Conservation (phyloP, 2,113 vertebrate genomes). For the Anoura caudifer region DNA sequence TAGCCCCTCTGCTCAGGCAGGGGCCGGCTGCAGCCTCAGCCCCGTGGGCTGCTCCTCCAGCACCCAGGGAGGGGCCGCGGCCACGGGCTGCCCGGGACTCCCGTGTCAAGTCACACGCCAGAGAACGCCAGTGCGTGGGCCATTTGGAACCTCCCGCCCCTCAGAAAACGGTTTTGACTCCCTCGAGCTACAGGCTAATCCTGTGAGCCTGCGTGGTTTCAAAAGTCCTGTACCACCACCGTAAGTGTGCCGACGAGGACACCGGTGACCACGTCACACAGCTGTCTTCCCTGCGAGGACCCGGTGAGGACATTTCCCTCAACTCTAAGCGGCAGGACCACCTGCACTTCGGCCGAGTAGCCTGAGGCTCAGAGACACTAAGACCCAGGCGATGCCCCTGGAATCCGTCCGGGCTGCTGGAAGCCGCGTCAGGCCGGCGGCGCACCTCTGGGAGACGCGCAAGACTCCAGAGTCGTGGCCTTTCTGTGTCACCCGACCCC, state of each 20-base stretch:
- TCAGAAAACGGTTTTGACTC: neutral
- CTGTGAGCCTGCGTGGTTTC: neutral
- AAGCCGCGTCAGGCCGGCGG: neutral
- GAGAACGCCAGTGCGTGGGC: neutral
- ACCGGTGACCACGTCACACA: neutral
- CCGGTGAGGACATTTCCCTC: neutral
- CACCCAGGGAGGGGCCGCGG: neutral
- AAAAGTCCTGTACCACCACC: neutral
- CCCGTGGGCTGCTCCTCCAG: neutral
- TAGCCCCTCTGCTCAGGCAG: neutral
- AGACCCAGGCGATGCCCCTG: neutral
- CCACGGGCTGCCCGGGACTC: neutral
- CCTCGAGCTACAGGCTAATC: neutral
- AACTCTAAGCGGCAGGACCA: neutral
- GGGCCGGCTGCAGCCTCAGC: neutral
- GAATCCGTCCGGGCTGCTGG: neutral
- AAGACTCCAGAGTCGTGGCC: no score
- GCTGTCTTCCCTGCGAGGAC: neutral
- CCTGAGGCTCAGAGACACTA: neutral
- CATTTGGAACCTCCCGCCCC: no score
- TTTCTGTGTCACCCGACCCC: neutral
- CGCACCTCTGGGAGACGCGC: neutral
- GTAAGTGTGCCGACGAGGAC: accelerated
- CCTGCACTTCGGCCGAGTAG: neutral
- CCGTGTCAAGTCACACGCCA: neutral